Conservation (phyloP, 2,113 vertebrate genomes). For the Brienomyrus brachyistius region DNA sequence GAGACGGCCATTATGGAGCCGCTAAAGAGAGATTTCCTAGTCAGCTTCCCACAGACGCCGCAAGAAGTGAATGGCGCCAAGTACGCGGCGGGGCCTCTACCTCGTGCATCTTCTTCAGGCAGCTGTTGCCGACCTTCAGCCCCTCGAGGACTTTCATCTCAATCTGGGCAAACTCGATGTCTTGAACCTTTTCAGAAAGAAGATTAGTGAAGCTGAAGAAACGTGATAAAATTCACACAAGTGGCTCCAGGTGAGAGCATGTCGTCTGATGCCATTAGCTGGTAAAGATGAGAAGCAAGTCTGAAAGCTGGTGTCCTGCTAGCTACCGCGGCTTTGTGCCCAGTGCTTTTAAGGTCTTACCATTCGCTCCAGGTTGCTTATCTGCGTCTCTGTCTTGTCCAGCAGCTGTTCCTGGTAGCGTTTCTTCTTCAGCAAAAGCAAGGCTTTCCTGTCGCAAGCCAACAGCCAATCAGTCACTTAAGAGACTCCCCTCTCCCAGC, state of each 20-base stretch:
- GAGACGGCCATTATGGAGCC: background rate
- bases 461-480: constrained; percentile 6
- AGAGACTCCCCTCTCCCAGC: background rate
- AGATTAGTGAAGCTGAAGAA: background rate
- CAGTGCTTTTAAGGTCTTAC: constrained; percentile 47
- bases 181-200: constrained; percentile 71
- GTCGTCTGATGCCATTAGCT: background rate
- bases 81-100: constrained; percentile 40
- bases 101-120: constrained; percentile 97
- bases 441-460: constrained; percentile 62
- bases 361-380: constrained; percentile 85
- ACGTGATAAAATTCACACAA: background rate
- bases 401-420: constrained; percentile 84
- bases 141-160: constrained; percentile 91
- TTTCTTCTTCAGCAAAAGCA: constrained; percentile 87
- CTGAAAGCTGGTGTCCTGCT: background rate
- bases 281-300: background rate
- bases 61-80: background rate
- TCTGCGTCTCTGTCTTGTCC: constrained; percentile 81
- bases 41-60: background rate
- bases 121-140: constrained; percentile 83
- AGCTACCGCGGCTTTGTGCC: background rate
- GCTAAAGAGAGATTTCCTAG: background rate
- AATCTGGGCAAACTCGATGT: constrained; percentile 91
- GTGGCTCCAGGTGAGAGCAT: background rate